Base-by-base conservation (phyloP, 2,797 vertebrate genomes). In the Danio choprae region DNA sequence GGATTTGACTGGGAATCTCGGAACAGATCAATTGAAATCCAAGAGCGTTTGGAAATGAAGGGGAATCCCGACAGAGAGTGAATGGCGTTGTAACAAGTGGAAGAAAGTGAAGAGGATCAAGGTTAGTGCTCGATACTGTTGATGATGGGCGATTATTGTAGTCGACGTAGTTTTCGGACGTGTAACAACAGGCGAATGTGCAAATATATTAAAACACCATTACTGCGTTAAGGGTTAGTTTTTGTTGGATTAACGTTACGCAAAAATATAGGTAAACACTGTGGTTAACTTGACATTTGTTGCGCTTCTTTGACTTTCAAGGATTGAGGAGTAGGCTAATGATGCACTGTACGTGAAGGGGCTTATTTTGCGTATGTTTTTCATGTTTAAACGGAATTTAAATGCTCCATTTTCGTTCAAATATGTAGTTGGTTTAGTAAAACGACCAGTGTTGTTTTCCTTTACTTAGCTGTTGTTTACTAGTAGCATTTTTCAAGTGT, bases 31-130 rank as follows among this genome's bases (percentile, higher is more conserved):
- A 58, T 43, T 48, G 1, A 56, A 63, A 40, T 46, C 40, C n/a
- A 4, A 29, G 48, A 38, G 78, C 64, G 83, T 86, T 85, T 77
- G 85, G 88, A 88, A 90, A 90, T 88, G 84, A 90, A 87, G 71
- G 55, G 36, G 81, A 84, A 82, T 89, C 36, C 50, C 85, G 85
- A 89, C 90, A 85, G 80, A 87, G 84, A 83, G 74, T 18, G 38
- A 76, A 83, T 72, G 73, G 84, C 86, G 82, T 87, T 82, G 89
- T 91, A 91, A 93, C 91, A 92, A 93, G 94, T 94, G 91, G 92
- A 92, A 81, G 83, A 85, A 89, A 90, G 89, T 90, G 50, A 89
- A 90, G 79, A 84, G 68, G 74, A 86, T 89, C 90, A 89, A 94
- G 94, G 94, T 95, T 83, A 89, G 94, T 93, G 75, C 10, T 46